Conservation (phyloP, 2,113 vertebrate genomes). For the Jacana jacana region DNA sequence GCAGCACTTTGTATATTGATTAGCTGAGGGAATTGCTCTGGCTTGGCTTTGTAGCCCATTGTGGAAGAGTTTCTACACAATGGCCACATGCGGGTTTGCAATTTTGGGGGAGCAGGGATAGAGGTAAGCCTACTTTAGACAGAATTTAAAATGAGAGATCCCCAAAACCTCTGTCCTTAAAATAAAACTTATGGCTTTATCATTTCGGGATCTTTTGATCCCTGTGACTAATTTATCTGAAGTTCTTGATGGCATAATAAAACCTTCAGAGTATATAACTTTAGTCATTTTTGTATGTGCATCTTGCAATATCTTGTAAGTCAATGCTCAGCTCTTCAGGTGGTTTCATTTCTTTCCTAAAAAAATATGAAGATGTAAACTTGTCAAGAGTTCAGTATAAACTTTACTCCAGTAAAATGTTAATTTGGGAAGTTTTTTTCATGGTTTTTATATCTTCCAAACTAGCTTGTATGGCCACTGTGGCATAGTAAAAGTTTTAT, state of each 20-base stretch:
- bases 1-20: slow-evolving; percentile 31
- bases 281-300: background rate
- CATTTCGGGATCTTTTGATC: background rate
- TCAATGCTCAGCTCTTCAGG: background rate
- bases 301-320: background rate
- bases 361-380: background rate
- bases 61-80: background rate
- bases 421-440: background rate
- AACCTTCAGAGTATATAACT: background rate
- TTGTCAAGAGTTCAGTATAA: background rate
- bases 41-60: background rate
- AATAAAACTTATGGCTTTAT: background rate
- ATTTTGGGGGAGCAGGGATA: background rate
- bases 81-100: background rate
- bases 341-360: background rate
- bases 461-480: background rate
- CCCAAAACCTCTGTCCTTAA: background rate
- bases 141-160: background rate
- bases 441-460: background rate
- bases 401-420: background rate
- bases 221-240: background rate
- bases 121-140: background rate
- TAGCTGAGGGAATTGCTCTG: background rate
- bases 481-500: background rate
- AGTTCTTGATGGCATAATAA: background rate